Base-by-base conservation (phyloP, 2,797 vertebrate species). In the Sebastes trivittatus region DNA sequence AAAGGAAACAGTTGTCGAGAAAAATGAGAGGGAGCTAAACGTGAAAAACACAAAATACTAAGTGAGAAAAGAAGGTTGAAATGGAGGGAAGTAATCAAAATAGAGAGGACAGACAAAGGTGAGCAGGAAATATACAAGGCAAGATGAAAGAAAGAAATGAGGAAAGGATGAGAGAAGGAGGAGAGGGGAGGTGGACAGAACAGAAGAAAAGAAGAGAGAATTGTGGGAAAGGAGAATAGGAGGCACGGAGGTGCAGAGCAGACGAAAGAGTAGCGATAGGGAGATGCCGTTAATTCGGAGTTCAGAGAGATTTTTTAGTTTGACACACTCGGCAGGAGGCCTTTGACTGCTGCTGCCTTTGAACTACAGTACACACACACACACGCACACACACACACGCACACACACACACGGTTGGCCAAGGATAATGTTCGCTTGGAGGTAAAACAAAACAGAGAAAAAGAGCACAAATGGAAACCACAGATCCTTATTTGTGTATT, bases 251-350 rank as follows among this genome's bases (percentile, higher is more conserved):
- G 67, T 84, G 67, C 82, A 78, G 60, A 72, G 77, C 55, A 78
- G 56, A 84, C 16, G 62, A 77, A 87, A 81, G 82, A 82, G 68
- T 59, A 81, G 73, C 11, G 62, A 87, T 89, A 81, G 78, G 79
- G 84, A 90, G 91, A 91, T 87, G 88, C 81, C 58, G 87, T 89
- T 93, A 93, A 93, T 92, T 93, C 86, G 1, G 71, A 91, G 90
- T 93, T 93, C 90, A 92, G 88, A 93, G 88, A 93, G 91, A 92
- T 89, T 93, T 91, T 85, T 93, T 90, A 92, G 91, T 90, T 92
- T 89, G 91, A 92, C 91, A 88, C 87, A 88, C 91, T 80, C 91
- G 14, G 90, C 89, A 77, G 92, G 93, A 91, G 86, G 89, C 60
- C 90, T 93, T 94, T 93, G 93, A 92, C 91, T 91, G 85, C 61